Conservation (phyloP, 37 sponge, comb jelly and placozoan species). For the Cliona cf. orientalis region DNA sequence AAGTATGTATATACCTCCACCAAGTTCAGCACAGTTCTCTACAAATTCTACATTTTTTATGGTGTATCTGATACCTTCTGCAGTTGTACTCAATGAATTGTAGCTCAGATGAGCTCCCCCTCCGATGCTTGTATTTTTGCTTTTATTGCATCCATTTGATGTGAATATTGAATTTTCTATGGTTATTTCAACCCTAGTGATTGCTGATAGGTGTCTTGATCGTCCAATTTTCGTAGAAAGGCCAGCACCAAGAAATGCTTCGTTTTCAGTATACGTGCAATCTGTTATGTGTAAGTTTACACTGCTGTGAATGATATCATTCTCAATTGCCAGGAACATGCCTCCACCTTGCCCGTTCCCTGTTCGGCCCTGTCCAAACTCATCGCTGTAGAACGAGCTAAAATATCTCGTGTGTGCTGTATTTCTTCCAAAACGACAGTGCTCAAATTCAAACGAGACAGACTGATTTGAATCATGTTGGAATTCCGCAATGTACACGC, state of each 20-base stretch:
- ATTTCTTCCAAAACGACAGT: background rate
- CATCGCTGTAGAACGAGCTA: background rate
- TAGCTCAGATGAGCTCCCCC: background rate
- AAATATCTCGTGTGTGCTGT: no score
- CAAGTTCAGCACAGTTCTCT: no score
- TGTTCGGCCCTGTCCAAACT: background rate
- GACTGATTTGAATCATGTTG: no score
- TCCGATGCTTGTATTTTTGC: background rate
- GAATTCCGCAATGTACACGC: no score
- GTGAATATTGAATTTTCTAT: conserved; percentile 1
- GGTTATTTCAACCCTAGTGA: background rate
- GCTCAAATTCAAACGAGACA: background rate
- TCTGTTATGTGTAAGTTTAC: background rate
- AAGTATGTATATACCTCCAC: no score
- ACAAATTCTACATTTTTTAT: no score
- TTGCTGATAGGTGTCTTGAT: background rate
- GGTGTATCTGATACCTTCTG: no score
- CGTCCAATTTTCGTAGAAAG: conserved; percentile 6
- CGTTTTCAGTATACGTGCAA: background rate
- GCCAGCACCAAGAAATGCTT: conserved; percentile 23
- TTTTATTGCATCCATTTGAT: conserved; percentile 5
- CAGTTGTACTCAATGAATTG: no score
- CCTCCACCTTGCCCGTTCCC: conserved; percentile 31
- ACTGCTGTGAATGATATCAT: background rate
- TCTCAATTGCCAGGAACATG: background rate